Evolutionary conservation across 2,113 vertebrate genomes (phyloP).

Genomic region (Thamnophis sirtalis): DNA sequence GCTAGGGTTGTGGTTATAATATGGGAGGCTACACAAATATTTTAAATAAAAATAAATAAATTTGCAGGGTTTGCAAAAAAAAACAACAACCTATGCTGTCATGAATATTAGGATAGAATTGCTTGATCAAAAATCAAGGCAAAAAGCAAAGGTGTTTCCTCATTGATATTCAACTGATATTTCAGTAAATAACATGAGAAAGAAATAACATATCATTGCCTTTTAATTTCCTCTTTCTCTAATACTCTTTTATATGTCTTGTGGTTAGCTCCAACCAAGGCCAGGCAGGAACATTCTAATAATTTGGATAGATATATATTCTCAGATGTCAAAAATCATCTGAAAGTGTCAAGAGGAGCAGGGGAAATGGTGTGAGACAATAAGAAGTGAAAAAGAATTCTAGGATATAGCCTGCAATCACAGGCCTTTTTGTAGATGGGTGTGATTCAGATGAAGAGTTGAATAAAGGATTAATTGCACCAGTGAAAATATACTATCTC

Average conservation of each 20-base stretch:
- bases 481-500: constrained; percentile 9
- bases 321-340: constrained; percentile 43
- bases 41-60: not conserved
- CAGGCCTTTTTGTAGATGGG: not conserved
- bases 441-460: not conserved
- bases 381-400: constrained; percentile 34
- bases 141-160: constrained; percentile 37
- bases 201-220: constrained; percentile 25
- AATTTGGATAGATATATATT: constrained; percentile 19
- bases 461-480: constrained; percentile 19
- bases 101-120: constrained; percentile 23
- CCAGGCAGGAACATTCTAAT: constrained; percentile 32
- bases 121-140: constrained; percentile 25
- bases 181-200: constrained; percentile 28
- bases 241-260: constrained; percentile 31
- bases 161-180: constrained; percentile 1
- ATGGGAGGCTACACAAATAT: not conserved
- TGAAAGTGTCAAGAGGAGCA: constrained; percentile 31
- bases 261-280: constrained; percentile 23
- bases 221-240: constrained; percentile 39
- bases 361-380: constrained; percentile 31
- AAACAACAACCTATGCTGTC: not conserved
- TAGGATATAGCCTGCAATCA: constrained; percentile 2
- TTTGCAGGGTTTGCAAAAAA: not conserved
- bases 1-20: not conserved